Base-by-base conservation (phyloP, 2,888 invertebrate genomes). In the Koerneria pararmatus region DNA sequence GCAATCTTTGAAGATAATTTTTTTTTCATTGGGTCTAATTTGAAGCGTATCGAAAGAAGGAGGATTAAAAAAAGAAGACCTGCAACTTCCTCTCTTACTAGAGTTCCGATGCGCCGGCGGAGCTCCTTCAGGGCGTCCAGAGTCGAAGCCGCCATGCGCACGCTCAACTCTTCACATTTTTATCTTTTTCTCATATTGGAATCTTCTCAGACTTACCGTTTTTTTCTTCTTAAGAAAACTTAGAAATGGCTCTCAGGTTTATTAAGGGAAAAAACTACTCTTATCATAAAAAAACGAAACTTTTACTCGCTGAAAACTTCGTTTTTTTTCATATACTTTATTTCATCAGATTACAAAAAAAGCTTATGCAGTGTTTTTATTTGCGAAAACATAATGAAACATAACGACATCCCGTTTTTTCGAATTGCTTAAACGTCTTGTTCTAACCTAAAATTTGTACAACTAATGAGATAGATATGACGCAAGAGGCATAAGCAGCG, bases 41-140 rank as follows among this genome's bases (percentile, higher is more conserved):
- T 67, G 62, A 62, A 68, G 69, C 69, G 69, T 69, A 71, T 57
- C 70, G 70, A 68, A 70, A 70, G 34, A 64, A 67, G 61, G 49
- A 5, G 35, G 4, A 19, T 41, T 56, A 37, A 19, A 3, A 24
- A 22, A 31, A 56, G 35, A 59, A 34, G 34, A 75, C 75, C 74
- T 69, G 75, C 74, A 2, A 76, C 68, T 73, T 79, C 79, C 65
- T 79, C 78, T 48, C 76, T 68, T 5, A 77, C 74, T 19, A 79
- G 66, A 24, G 71, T 74, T 6, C 75, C 76, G 22, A 79, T 65
- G 64, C 73, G 71, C 49, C 72, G 69, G 22, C 74, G 67, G 24
- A 74, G 41, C 1, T 60, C 27, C 1, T 49, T 31, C 3, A 66
- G 15, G 19, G 60, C 35, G n/a, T 65, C 54, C n/a, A 57, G 32